phyloP scores from a whole-genome alignment of 2,888 invertebrate genomes.

The Cephus runcator region DNA sequence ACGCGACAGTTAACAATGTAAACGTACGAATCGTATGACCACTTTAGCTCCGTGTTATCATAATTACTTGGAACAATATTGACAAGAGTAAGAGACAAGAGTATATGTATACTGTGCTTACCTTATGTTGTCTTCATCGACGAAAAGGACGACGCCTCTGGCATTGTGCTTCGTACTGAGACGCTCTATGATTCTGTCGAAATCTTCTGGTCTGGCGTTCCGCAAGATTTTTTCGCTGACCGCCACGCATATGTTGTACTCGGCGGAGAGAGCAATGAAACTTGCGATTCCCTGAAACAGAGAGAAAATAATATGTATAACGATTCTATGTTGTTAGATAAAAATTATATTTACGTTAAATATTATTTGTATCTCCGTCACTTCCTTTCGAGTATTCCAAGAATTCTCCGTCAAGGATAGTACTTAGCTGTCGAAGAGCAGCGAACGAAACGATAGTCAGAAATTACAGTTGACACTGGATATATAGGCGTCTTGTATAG shows the following conservation, averaged over 20 bases:
- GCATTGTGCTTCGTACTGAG: slow-evolving; percentile 71
- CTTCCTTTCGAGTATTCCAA: neutral
- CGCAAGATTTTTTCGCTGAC: slow-evolving; percentile 71
- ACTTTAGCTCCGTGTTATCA: neutral
- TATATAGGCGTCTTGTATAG: no score
- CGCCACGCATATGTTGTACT: slow-evolving; percentile 69
- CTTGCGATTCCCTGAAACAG: slow-evolving; percentile 70
- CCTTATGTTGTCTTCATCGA: slow-evolving; percentile 78
- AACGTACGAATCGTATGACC: neutral
- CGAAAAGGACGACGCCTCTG: slow-evolving; percentile 76
- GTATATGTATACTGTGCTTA: slow-evolving; percentile 36
- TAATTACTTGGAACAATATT: neutral
- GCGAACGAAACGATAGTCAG: neutral
- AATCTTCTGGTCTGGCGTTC: slow-evolving; percentile 70
- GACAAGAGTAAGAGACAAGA: neutral
- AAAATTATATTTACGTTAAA: no score
- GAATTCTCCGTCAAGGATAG: neutral
- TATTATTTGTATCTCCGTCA: neutral
- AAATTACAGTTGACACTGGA: neutral
- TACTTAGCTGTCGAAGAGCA: neutral
- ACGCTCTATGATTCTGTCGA: slow-evolving; percentile 71
- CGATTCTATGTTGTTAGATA: neutral
- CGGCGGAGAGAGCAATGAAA: slow-evolving; percentile 67
- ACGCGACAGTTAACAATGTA: neutral
- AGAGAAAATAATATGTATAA: slow-evolving; percentile 1